These are phyloP conservation scores for Hoplias malabaricus DNA, from an alignment of 2,113 vertebrate genomes.

Conservation along the genomic window DNA sequence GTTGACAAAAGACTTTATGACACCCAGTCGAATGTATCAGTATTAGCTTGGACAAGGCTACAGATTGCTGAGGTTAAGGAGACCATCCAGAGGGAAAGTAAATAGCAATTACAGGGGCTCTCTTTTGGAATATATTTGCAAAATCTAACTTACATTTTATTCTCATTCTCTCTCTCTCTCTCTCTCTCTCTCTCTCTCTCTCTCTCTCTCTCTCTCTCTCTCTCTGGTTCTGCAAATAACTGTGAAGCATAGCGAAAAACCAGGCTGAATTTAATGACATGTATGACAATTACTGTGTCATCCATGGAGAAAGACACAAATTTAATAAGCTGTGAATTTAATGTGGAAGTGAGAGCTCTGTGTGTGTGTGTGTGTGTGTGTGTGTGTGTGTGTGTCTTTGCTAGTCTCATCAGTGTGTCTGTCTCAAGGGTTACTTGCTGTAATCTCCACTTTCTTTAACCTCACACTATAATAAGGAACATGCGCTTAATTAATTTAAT, in stretches of 20 bases:
- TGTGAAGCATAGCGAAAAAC: slow-evolving; percentile 57
- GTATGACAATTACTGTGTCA: slow-evolving; percentile 68
- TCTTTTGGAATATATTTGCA: background rate
- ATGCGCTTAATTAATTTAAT: slow-evolving; percentile 76
- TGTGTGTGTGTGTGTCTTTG: slow-evolving; percentile 58
- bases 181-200: background rate
- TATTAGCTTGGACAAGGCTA: no score
- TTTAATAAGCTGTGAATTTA: slow-evolving; percentile 72
- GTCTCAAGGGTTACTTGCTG: slow-evolving; percentile 59
- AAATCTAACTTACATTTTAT: background rate
- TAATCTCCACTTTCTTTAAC: slow-evolving; percentile 47
- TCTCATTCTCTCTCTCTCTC: background rate
- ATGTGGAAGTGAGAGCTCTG: slow-evolving; percentile 17
- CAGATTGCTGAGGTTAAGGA: no score
- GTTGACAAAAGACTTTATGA: no score
- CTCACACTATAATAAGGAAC: slow-evolving; percentile 63
- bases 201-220: background rate
- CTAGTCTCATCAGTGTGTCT: slow-evolving; percentile 57
- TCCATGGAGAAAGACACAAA: slow-evolving; percentile 68
- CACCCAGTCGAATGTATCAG: no score
- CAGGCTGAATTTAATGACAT: slow-evolving; percentile 69
- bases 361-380: slow-evolving; percentile 53
- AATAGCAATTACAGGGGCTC: no score
- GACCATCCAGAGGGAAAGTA: background rate
- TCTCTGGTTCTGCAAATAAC: slow-evolving; percentile 18